These are phyloP conservation scores for Caenorhabditis virilis DNA, from an alignment of 2,888 invertebrate species.

Conservation along the genomic window DNA sequence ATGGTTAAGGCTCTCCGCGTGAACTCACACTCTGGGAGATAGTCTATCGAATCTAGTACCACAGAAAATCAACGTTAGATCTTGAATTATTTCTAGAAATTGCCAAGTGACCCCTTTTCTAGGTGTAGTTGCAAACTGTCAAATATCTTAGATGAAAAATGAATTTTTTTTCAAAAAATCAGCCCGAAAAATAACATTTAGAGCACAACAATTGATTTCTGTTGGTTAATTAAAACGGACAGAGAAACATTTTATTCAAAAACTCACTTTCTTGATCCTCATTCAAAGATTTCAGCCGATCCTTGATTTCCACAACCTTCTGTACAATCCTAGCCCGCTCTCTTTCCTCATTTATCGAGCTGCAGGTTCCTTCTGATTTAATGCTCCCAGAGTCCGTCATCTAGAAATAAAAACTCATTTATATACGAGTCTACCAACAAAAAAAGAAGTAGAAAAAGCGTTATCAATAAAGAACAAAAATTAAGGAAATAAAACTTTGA, in stretches of 20 bases:
- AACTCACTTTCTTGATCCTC: slow-evolving; percentile 51
- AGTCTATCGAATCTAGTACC: too few relatives aligned
- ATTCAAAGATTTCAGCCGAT: slow-evolving; percentile 51
- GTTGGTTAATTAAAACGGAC: neutral
- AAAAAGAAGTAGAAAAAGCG: too few relatives aligned
- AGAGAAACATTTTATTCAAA: neutral
- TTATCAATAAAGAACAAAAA: too few relatives aligned
- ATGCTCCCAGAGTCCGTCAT: slow-evolving; percentile 32
- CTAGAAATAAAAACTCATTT: too few relatives aligned
- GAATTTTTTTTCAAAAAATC: slow-evolving; percentile 3
- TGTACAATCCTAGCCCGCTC: slow-evolving; percentile 50
- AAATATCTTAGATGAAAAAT: slow-evolving; percentile 78
- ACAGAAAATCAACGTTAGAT: too few relatives aligned
- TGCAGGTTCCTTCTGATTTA: slow-evolving; percentile 30
- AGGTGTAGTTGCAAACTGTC: too few relatives aligned
- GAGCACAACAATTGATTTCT: neutral
- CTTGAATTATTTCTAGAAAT: too few relatives aligned
- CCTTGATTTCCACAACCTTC: slow-evolving; percentile 57
- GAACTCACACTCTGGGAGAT: too few relatives aligned
- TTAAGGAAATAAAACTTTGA: too few relatives aligned
- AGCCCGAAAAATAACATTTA: neutral
- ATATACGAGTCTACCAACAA: too few relatives aligned
- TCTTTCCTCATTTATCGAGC: slow-evolving; percentile 36
- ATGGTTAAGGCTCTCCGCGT: too few relatives aligned
- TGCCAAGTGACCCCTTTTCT: too few relatives aligned